These are phyloP conservation scores for Abrostola triplasia DNA, from an alignment of 2,888 invertebrate genomes.

Conservation along the genomic window DNA sequence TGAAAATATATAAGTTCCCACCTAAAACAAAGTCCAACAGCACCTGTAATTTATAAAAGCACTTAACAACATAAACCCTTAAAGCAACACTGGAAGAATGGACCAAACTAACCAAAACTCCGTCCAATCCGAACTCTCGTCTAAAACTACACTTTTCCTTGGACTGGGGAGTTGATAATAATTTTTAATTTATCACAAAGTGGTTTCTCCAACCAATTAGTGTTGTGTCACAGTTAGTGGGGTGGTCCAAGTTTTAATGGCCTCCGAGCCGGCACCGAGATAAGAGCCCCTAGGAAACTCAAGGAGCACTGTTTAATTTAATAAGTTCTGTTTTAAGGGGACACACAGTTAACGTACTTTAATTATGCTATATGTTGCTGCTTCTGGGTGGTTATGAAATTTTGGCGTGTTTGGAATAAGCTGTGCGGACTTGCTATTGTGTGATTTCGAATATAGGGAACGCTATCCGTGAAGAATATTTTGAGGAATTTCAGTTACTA, in stretches of 20 bases:
- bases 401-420: slow-evolving; percentile 17
- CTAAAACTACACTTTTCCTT: slow-evolving; percentile 48
- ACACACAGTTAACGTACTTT: slow-evolving; percentile 44
- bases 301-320: slow-evolving; percentile 68
- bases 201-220: slow-evolving; percentile 73
- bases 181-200: slow-evolving; percentile 67
- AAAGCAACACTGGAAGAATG: slow-evolving; percentile 12
- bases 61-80: slow-evolving; percentile 1
- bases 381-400: slow-evolving; percentile 25
- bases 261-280: slow-evolving; percentile 60
- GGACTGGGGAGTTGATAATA: slow-evolving; percentile 53
- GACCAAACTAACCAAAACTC: slow-evolving; percentile 44
- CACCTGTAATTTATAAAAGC: slow-evolving; percentile 34
- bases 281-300: slow-evolving; percentile 68
- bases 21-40: background rate
- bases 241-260: slow-evolving; percentile 73
- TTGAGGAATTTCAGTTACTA: too few species aligned
- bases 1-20: background rate
- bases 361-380: slow-evolving; percentile 34
- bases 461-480: too few species aligned
- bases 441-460: background rate
- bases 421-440: slow-evolving; percentile 6
- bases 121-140: slow-evolving; percentile 32
- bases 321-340: slow-evolving; percentile 64
- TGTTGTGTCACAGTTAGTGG: slow-evolving; percentile 66